Conservation (phyloP, 2,797 vertebrate species). For the Poecile montanus region DNA sequence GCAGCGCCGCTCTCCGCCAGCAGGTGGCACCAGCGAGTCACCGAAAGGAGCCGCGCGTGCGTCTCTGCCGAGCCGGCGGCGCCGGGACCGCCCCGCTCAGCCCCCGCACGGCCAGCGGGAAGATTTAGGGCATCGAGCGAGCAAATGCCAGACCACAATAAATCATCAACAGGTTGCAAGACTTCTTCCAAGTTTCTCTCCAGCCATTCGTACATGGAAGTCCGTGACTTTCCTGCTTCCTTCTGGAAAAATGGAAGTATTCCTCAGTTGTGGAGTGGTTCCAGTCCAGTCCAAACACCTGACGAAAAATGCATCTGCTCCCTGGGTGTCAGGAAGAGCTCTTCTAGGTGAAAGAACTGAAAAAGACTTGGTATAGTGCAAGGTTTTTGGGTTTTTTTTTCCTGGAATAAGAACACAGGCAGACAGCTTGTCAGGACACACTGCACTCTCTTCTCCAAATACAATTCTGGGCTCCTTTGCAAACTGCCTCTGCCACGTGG, state of each 20-base stretch:
- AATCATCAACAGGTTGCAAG: not conserved
- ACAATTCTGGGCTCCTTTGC: not conserved
- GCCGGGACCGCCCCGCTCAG: accelerated
- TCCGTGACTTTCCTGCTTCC: not conserved
- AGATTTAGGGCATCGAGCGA: no score
- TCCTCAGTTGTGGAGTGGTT: not conserved
- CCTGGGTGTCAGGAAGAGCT: not conserved
- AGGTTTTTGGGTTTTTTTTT: not conserved
- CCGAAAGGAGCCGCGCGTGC: no score
- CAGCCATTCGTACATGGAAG: not conserved
- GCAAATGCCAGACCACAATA: no score
- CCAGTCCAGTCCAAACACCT: not conserved
- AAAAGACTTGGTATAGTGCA: no score
- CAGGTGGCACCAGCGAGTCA: no score
- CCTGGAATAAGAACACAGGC: not conserved
- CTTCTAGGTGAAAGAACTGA: not conserved
- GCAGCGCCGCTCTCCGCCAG: no score
- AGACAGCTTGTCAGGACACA: not conserved
- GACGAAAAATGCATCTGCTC: not conserved
- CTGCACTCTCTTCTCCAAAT: not conserved
- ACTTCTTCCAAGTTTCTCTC: not conserved
- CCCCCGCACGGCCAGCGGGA: accelerated
- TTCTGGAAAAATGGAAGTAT: not conserved
- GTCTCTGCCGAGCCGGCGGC: not conserved
- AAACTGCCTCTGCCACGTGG: not conserved